Conservation (phyloP, 2,113 vertebrate species). For the Xiphophorus maculatus region DNA sequence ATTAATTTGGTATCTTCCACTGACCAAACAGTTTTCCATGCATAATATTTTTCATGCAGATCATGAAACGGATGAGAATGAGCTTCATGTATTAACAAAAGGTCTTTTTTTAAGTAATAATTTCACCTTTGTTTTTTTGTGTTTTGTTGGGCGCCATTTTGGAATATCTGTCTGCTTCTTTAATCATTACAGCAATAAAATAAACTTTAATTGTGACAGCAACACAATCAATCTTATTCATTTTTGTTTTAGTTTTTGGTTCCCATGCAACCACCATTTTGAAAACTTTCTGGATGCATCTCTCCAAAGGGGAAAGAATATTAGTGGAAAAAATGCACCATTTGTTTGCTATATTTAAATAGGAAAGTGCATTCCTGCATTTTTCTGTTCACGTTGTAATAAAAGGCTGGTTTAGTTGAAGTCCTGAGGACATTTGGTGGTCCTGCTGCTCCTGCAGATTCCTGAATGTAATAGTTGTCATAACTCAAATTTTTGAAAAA, state of each 20-base stretch:
- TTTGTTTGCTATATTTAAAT: background rate
- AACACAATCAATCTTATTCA: background rate
- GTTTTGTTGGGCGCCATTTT: background rate
- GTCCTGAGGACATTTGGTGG: background rate
- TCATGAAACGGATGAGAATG: background rate
- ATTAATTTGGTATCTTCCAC: background rate
- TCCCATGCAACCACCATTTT: background rate
- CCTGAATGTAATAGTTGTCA: background rate
- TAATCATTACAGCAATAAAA: background rate
- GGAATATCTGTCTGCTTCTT: background rate
- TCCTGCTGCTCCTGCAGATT: background rate
- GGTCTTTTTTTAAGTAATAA: background rate
- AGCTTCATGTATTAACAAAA: background rate
- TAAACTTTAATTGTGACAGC: background rate
- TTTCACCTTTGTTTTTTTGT: too few species aligned
- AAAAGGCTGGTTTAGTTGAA: background rate
- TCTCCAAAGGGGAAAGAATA: background rate
- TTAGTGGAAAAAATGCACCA: too few species aligned
- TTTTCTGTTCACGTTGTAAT: background rate
- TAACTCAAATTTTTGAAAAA: background rate
- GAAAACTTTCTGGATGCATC: background rate
- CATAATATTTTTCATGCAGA: background rate
- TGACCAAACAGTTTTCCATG: background rate
- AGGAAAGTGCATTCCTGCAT: background rate
- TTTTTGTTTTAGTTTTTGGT: background rate